These are phyloP conservation scores for Ranitomeya imitator DNA, from an alignment of 2,113 vertebrate species.

Conservation along the genomic window DNA sequence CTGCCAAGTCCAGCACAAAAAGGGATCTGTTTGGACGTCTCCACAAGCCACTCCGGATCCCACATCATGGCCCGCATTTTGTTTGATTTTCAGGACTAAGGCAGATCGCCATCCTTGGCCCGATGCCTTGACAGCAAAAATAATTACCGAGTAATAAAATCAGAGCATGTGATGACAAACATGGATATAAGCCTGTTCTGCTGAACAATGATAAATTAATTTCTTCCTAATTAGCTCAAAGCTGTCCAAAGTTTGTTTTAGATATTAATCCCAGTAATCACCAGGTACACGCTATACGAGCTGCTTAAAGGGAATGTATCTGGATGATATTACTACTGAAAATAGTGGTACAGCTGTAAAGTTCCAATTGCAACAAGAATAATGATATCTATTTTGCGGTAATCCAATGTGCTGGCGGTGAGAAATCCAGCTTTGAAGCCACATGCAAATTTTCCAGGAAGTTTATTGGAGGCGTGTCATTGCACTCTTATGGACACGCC, in stretches of 20 bases:
- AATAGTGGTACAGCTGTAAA: too few relatives aligned
- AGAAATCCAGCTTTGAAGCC: too few relatives aligned
- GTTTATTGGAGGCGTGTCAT: too few relatives aligned
- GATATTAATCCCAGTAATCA: background rate
- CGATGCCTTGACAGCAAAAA: background rate
- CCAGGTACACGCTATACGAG: background rate
- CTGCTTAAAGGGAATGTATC: background rate
- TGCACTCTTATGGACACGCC: too few relatives aligned
- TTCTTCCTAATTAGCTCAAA: background rate
- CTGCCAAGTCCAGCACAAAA: conserved; percentile 21
- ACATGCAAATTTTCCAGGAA: too few relatives aligned
- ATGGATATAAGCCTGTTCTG: background rate
- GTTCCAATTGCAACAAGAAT: too few relatives aligned
- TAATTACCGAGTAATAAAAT: background rate
- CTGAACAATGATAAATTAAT: background rate
- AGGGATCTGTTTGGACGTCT: background rate
- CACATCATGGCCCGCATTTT: background rate
- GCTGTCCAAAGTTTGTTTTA: background rate
- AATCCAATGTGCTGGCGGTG: too few relatives aligned
- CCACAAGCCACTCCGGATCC: background rate
- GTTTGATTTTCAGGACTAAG: background rate
- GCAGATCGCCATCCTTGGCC: background rate
- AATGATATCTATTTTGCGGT: too few relatives aligned
- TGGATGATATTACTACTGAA: too few relatives aligned
- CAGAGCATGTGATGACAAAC: background rate